Conservation (phyloP, 2,888 invertebrate species). For the Lathronympha strigana region DNA sequence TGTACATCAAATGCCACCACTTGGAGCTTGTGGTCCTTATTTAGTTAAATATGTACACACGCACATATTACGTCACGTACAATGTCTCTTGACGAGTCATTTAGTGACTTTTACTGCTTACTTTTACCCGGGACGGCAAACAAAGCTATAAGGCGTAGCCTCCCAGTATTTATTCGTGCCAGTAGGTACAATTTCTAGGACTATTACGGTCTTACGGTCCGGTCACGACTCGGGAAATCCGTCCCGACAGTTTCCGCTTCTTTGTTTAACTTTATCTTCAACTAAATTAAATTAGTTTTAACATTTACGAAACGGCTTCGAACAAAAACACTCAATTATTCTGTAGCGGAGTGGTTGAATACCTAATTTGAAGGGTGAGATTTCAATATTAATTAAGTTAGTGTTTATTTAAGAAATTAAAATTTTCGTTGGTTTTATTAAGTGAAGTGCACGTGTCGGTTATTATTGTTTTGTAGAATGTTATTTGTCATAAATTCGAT, state of each 20-base stretch:
- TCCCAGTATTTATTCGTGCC: not conserved
- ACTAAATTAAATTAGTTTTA: conserved; percentile 38
- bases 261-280: conserved; percentile 40
- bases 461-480: too few relatives aligned
- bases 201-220: conserved; percentile 27
- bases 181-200: not conserved
- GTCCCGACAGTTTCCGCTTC: conserved; percentile 31
- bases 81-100: too few relatives aligned
- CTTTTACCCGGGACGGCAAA: too few relatives aligned
- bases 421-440: too few relatives aligned
- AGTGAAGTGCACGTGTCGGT: too few relatives aligned
- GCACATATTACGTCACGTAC: too few relatives aligned
- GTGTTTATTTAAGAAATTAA: conserved; percentile 8
- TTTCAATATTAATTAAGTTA: not conserved
- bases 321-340: conserved; percentile 37
- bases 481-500: too few relatives aligned
- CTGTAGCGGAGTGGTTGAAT: conserved; percentile 22
- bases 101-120: too few relatives aligned
- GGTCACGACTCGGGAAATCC: conserved; percentile 17
- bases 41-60: too few relatives aligned
- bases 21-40: too few relatives aligned
- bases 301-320: conserved; percentile 4
- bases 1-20: too few relatives aligned
- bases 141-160: not conserved
- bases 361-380: conserved; percentile 16